phyloP scores from a whole-genome alignment of 1,140 invertebrate genomes.

The Lamellibrachia luymesi region DNA sequence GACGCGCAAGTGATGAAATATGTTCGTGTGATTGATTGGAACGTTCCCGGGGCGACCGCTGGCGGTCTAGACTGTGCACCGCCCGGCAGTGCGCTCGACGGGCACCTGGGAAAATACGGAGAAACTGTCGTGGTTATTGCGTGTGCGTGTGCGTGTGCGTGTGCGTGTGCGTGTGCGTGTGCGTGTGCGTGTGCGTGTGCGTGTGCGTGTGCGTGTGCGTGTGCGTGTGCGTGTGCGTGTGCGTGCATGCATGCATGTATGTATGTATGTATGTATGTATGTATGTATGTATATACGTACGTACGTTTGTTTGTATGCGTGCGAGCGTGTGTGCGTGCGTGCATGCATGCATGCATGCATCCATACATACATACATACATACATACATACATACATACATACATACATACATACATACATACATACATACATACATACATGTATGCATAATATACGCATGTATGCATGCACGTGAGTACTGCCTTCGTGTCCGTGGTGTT shows the following conservation, averaged over 20 bases:
- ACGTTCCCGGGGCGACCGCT: neutral
- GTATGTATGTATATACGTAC: neutral
- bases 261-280: neutral
- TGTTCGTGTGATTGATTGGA: neutral
- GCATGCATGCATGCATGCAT: neutral
- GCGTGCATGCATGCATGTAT: neutral
- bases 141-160: neutral
- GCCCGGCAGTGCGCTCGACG: neutral
- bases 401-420: slow-evolving; percentile 12
- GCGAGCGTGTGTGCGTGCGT: neutral
- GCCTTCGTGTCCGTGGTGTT: neutral
- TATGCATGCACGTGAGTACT: slow-evolving; percentile 17
- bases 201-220: slow-evolving; percentile 14
- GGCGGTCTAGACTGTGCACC: neutral
- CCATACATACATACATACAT: neutral
- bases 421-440: neutral
- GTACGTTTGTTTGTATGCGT: neutral
- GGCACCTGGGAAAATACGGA: too few species aligned
- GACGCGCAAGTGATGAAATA: neutral
- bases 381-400: neutral
- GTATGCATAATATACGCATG: neutral
- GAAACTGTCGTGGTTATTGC: too few species aligned
- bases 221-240: slow-evolving; percentile 13
- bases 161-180: slow-evolving; percentile 5
- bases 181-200: slow-evolving; percentile 9